phyloP scores from a whole-genome alignment of 2,113 vertebrate genomes.

The Strix aluco region DNA sequence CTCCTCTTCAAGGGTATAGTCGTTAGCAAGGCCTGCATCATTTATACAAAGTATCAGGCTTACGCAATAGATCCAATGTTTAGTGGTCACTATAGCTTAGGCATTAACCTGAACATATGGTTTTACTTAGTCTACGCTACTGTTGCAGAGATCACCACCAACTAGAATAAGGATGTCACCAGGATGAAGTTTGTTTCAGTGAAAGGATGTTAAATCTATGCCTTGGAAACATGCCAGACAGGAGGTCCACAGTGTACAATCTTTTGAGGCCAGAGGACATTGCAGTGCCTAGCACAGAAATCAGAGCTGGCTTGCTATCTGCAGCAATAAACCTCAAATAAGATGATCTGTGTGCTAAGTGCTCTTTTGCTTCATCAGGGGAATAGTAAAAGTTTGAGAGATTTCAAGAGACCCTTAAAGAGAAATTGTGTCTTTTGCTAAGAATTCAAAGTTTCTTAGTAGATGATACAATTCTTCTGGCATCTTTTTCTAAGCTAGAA shows the following conservation, averaged over 20 bases:
- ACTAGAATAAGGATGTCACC: neutral
- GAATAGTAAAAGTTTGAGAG: neutral
- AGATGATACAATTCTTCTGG: neutral
- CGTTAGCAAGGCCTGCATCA: too few relatives aligned
- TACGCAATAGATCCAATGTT: too few relatives aligned
- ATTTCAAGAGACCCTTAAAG: neutral
- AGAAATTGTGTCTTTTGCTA: neutral
- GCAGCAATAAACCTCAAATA: neutral
- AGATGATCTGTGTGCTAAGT: neutral
- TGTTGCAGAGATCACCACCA: neutral
- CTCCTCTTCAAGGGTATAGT: too few relatives aligned
- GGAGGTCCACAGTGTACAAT: neutral
- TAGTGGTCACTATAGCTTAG: too few relatives aligned
- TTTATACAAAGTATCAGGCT: too few relatives aligned
- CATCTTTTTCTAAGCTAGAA: neutral
- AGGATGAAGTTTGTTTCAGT: neutral
- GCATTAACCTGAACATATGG: too few relatives aligned
- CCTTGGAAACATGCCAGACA: accelerated
- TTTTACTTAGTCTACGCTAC: too few relatives aligned
- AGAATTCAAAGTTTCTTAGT: neutral
- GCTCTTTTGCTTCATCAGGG: neutral
- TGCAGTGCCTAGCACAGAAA: neutral
- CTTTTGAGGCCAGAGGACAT: neutral
- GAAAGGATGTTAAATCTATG: neutral
- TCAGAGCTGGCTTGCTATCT: neutral